phyloP scores from a whole-genome alignment of 2,113 vertebrate species.

The Notechis scutatus region DNA sequence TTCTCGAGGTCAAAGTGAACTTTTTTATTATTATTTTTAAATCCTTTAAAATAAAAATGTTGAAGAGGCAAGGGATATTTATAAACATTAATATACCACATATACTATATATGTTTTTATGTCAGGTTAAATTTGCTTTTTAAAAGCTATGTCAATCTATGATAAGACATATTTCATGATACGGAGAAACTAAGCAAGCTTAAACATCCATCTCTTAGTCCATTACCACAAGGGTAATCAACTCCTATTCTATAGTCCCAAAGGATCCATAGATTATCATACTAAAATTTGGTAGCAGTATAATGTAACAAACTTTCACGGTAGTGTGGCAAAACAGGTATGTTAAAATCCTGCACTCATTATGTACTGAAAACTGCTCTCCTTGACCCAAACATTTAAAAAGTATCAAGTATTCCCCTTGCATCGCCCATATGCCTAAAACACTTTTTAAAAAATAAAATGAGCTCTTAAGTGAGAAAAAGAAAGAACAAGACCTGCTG shows the following conservation, averaged over 20 bases:
- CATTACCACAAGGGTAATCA: background rate
- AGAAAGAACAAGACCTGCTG: background rate
- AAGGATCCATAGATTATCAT: background rate
- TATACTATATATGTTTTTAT: background rate
- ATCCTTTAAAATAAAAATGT: background rate
- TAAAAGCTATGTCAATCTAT: accelerated
- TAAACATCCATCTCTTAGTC: background rate
- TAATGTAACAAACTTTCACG: background rate
- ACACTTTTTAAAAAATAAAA: background rate
- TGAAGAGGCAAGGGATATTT: background rate
- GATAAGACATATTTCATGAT: background rate
- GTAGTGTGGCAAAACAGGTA: background rate
- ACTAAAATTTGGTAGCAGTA: background rate
- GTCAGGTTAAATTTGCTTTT: background rate
- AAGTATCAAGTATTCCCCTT: background rate
- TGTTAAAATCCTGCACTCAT: background rate
- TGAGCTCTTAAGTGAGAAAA: background rate
- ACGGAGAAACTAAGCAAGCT: background rate
- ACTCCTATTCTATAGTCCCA: background rate
- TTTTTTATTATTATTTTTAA: background rate
- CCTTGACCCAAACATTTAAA: background rate
- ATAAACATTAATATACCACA: background rate
- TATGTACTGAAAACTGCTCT: background rate
- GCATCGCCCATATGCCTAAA: background rate
- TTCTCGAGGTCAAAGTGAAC: conserved; percentile 79